Evolutionary conservation across 2,113 vertebrate genomes (phyloP), one percentile per base, ranked within the genome.

Genomic region (Elephantulus edwardii): DNA sequence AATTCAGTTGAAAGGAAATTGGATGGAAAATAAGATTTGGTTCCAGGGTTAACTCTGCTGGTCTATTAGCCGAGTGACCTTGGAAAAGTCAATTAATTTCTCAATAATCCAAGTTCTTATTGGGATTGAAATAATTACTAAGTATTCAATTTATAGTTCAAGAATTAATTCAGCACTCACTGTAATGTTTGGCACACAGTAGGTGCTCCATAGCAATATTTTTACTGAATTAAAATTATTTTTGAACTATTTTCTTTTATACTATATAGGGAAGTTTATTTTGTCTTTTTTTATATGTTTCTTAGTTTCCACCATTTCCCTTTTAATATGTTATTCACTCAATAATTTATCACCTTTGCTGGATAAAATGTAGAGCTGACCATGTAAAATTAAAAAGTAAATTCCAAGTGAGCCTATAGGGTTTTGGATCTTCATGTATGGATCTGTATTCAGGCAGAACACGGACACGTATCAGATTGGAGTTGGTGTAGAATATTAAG

Each of bases 401-500:
- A 33, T 87, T 94, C 86, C 9, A 0, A 82, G 17, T 50, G 64
- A 87, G 22, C 1, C 1, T 44, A 2, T 33, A 94, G 72, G 66
- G 33, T 95, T 66, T 86, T 52, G 26, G 42, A 94, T 71, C 40
- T 78, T 93, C 86, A 84, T 9, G 9, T 54, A 11, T 44, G 20
- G 74, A 77, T 88, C 77, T 93, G 77, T 79, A 91, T 95, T 90
- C 88, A 94, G 92, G 83, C 48, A 24, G 60, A 96, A 95, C 50
- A 71, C n/a, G 12, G 66, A 66, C 17, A 91, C 19, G 19, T 54
- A 84, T 74, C 88, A 85, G 64, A 87, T 30, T 2, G 44, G 66
- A 4, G 42, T 95, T 81, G 75, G 70, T 90, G 48, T 4, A 77
- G 96, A 96, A 95, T 96, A 93, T 92, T 94, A 95, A 97, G 79